Conservation (phyloP, 2,113 vertebrate species). For the Syrrhaptes paradoxus region DNA sequence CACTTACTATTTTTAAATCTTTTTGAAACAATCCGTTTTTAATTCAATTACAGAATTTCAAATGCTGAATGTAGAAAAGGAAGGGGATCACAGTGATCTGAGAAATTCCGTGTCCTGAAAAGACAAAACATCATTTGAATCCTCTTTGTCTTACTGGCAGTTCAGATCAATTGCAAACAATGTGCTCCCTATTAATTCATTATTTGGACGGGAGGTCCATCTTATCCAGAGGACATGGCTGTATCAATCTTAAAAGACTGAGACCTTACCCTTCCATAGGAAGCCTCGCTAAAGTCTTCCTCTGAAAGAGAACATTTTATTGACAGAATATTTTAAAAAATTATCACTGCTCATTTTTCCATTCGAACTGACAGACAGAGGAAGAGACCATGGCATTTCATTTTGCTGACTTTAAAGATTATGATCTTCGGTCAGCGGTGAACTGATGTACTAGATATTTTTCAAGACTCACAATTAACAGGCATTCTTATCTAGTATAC, state of each 20-base stretch:
- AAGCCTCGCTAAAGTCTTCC: neutral
- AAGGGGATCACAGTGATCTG: neutral
- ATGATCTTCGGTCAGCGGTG: neutral
- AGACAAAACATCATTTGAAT: neutral
- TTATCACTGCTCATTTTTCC: neutral
- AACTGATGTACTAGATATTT: neutral
- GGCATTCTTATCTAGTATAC: neutral
- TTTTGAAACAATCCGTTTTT: neutral
- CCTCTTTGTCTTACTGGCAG: neutral
- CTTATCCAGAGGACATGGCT: neutral
- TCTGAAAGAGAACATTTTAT: neutral
- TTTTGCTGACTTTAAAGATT: neutral
- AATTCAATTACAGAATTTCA: neutral
- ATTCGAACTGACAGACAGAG: neutral
- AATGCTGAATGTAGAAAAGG: neutral
- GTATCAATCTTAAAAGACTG: neutral
- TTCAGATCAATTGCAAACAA: neutral
- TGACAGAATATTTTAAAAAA: neutral
- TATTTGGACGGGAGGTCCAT: neutral
- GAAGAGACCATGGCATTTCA: neutral
- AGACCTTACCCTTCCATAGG: neutral
- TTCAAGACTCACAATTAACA: neutral
- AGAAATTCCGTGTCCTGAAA: neutral
- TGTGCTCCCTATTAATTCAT: accelerated
- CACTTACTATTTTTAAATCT: neutral